phyloP scores from a whole-genome alignment of 1,140 invertebrate species.

The Drosophila ficusphila region DNA sequence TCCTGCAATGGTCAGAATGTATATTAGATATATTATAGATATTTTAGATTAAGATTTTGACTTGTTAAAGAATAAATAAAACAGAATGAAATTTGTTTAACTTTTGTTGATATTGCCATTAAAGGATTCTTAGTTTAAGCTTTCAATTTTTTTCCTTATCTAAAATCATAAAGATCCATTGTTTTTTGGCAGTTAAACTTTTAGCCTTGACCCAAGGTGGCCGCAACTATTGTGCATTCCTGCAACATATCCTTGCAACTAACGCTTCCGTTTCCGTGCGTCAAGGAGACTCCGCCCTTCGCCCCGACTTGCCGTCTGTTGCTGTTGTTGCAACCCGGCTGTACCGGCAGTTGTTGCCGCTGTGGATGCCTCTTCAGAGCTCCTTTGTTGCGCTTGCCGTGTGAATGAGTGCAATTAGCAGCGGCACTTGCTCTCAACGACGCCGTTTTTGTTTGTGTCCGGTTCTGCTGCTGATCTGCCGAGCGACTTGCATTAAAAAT shows the following conservation, averaged over 20 bases:
- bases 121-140: too few relatives aligned
- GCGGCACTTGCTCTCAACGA: constrained; percentile 63
- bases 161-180: too few relatives aligned
- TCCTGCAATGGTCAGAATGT: too few relatives aligned
- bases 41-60: too few relatives aligned
- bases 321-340: constrained; percentile 13
- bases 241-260: constrained; percentile 79
- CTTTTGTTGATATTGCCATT: too few relatives aligned
- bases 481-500: constrained; percentile 67
- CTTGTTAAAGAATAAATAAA: too few relatives aligned
- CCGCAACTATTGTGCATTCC: constrained; percentile 44
- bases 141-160: too few relatives aligned
- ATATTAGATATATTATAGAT: too few relatives aligned
- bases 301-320: constrained; percentile 9
- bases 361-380: constrained; percentile 50
- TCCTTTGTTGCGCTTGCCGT: constrained; percentile 65
- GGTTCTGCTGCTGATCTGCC: constrained; percentile 45
- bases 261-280: constrained; percentile 78
- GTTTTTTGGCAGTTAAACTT: not conserved
- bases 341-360: constrained; percentile 21
- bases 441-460: constrained; percentile 56
- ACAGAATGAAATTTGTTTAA: too few relatives aligned
- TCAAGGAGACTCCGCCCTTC: constrained; percentile 54
- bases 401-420: constrained; percentile 81
- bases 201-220: not conserved